Base-by-base conservation (phyloP, 2,888 invertebrate genomes). In the Ophioninae sp. region DNA sequence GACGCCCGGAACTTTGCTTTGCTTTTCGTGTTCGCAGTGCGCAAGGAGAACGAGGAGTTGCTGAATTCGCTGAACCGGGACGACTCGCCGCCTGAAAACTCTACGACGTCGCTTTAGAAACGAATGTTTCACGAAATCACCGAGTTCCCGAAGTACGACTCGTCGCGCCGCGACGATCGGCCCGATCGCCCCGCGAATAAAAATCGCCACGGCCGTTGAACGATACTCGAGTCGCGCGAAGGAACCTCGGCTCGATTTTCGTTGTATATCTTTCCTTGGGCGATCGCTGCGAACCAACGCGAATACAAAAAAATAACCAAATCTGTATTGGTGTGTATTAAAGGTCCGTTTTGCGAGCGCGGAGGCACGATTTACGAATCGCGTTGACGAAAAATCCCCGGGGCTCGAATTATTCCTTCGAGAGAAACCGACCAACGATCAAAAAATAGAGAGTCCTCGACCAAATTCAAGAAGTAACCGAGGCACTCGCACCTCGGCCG, bases 21-120 rank as follows among this genome's bases (percentile, higher is more conserved):
- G n/a, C 56, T 64, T 81, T 59, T 77, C 30, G 94, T 93, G 94
- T 93, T 94, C 95, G 88, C 95, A 97, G 97, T 97, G 93, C 96
- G 97, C 89, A 96, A 96, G 94, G 97, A 97, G 94, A 97, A 97
- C 94, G 97, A 97, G 94, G 96, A 97, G 93, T 94, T 97, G 93
- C 95, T 97, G 94, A 97, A 97, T 93, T 96, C 96, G 89, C 94
- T 96, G 93, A 96, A 96, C 93, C 91, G 92, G 80, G 91, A 91
- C 75, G 85, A 86, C 67, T 89, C 88, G 79, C 86, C 89, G 87
- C 89, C 89, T 44, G 89, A 84, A 74, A 92, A 92, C 81, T 80
- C 86, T 62, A 91, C 91, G 81, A 81, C 82, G 72, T 76, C 86
- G 82, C 86, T 87, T 69, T 90, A 87, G 61, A 59, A 81, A 59